Evolutionary conservation across 2,797 vertebrate genomes (phyloP), one percentile per base, ranked within the genome.

Genomic region (Lacerta bilineata): DNA sequence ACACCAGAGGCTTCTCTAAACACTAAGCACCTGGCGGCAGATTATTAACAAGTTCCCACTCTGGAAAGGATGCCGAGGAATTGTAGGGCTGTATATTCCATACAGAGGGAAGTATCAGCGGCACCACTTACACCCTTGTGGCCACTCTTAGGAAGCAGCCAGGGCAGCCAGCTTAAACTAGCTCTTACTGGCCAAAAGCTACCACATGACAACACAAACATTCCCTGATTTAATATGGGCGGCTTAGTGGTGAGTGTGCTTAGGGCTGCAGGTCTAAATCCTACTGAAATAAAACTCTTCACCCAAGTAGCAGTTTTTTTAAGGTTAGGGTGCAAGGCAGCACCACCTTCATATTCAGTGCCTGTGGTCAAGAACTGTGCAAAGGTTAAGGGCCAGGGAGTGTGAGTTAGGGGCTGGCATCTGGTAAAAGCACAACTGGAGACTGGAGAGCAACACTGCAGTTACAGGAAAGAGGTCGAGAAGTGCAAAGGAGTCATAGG

Each of bases 301-400:
- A 25, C 6, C 43, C 33, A 76, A 66, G 69, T 43, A 8, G 41
- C 55, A 64, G 18, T 1, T 43, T 85, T 85, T 85, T 68, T 36
- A n/a, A n/a, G 25, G 41, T 29, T 3, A 61, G 39, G 33, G 46
- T 29, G 79, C 50, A 39, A 17, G 77, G 80, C 23, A 0, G 46
- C 25, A n/a, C 80, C 76, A 18, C 33, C 55, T 90, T 85, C 50
- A 18, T 13, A 29, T 71, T 33, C 5, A 33, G 41, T 71, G 61
- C 4, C 84, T 50, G 50, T 61, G 55, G 66, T 80, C 79, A 55
- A 64, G 75, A 76, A 81, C 91, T 72, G 85, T 92, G 90, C 86
- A 93, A 89, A 92, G 69, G 83, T 66, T 18, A 74, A 79, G 13
- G 79, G 85, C 76, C 2, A 0, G 86, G 86, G 88, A 18, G 18